These are phyloP conservation scores for Adelosebastes latens DNA, from an alignment of 2,797 vertebrate species.

Conservation along the genomic window DNA sequence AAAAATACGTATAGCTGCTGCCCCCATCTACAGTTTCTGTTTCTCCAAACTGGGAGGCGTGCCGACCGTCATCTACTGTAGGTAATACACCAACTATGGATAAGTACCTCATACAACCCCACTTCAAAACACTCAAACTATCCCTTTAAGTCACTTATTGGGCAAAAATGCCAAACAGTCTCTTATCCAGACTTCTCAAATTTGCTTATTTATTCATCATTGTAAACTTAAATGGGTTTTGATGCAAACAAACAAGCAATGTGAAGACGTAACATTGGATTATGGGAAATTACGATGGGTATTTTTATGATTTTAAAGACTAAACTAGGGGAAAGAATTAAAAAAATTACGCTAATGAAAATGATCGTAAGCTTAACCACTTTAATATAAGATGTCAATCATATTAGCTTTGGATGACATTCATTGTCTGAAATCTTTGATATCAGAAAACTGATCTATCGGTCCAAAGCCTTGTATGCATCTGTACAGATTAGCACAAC, in stretches of 20 bases:
- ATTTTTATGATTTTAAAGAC: background rate
- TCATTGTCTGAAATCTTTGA: background rate
- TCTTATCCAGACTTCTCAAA: no score
- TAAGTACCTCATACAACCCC: no score
- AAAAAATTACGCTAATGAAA: background rate
- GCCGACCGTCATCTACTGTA: no score
- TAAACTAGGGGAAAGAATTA: rapidly evolving
- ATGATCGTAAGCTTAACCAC: rapidly evolving
- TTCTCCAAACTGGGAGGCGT: no score
- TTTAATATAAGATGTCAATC: background rate
- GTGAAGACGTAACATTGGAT: background rate
- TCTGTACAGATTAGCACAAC: constrained; percentile 13
- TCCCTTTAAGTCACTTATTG: no score
- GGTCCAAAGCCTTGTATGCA: background rate
- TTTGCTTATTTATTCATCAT: no score
- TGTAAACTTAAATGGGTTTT: no score
- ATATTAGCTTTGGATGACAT: background rate
- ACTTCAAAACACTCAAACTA: no score
- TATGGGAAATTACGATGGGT: background rate
- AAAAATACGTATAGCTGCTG: rapidly evolving
- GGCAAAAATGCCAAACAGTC: rapidly evolving
- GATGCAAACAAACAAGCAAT: background rate
- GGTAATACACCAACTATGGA: rapidly evolving
- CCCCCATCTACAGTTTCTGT: no score
- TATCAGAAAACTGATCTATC: background rate